Evolutionary conservation across 2,888 invertebrate genomes (phyloP).

Genomic region (Gasteruption jaculator): DNA sequence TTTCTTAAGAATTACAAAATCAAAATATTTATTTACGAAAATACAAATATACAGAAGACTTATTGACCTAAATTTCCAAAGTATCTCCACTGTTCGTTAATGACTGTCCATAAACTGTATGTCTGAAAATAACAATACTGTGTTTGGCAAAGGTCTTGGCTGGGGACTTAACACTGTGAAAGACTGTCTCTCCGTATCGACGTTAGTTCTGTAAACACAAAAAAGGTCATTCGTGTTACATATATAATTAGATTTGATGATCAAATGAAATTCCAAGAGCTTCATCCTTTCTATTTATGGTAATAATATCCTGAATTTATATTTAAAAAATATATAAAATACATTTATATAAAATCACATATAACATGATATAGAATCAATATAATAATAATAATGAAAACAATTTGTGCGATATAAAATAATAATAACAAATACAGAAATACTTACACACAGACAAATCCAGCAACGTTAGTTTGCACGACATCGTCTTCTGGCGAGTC

Average conservation of each 20-base stretch:
- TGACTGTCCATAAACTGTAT: conserved; percentile 94
- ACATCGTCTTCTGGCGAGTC: conserved; percentile 79
- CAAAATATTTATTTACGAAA: too few relatives aligned
- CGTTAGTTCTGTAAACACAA: conserved; percentile 69
- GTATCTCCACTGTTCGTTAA: too few relatives aligned
- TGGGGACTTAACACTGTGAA: conserved; percentile 91
- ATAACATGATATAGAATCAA: too few relatives aligned
- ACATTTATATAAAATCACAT: too few relatives aligned
- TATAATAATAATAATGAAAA: not conserved
- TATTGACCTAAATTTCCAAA: too few relatives aligned
- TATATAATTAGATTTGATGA: too few relatives aligned
- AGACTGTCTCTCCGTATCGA: conserved; percentile 82
- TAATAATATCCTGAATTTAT: too few relatives aligned
- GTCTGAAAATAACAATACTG: conserved; percentile 81
- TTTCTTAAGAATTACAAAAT: too few relatives aligned
- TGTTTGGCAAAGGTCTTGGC: conserved; percentile 87
- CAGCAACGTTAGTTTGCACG: conserved; percentile 81
- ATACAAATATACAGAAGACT: too few relatives aligned
- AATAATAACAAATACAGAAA: not conserved
- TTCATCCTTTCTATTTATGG: too few relatives aligned
- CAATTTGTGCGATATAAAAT: not conserved
- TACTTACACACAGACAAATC: conserved; percentile 89
- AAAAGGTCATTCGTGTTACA: conserved; percentile 7
- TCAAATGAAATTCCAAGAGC: too few relatives aligned
- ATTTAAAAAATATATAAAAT: too few relatives aligned